phyloP scores from a whole-genome alignment of 2,113 vertebrate species.

The Crotalus viridis region DNA sequence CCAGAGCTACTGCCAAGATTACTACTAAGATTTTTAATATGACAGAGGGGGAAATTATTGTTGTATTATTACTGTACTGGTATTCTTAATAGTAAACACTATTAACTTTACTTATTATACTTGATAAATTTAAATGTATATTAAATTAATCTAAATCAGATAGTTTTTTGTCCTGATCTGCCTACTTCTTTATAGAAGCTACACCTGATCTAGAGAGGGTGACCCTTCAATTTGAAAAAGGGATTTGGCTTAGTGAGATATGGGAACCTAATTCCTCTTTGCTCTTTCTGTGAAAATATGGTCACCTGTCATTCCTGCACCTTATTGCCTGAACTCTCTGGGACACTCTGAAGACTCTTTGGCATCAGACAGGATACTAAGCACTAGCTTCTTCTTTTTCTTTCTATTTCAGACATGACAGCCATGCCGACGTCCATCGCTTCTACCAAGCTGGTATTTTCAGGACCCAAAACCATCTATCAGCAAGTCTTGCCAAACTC shows the following conservation, averaged over 20 bases:
- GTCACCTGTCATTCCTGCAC: neutral
- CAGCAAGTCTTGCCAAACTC: slow-evolving; percentile 55
- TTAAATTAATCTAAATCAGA: neutral
- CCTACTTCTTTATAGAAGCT: neutral
- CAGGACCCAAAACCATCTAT: slow-evolving; percentile 71
- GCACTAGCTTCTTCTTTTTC: neutral
- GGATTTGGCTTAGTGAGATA: neutral
- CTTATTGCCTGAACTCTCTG: neutral
- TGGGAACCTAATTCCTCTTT: neutral
- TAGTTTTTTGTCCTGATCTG: neutral
- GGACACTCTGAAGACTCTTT: neutral
- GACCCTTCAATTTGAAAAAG: neutral
- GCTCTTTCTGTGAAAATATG: neutral
- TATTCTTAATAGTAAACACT: neutral
- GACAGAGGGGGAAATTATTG: neutral
- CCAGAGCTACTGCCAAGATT: neutral
- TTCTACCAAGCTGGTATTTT: slow-evolving; percentile 74
- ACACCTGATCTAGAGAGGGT: neutral
- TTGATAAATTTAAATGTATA: neutral
- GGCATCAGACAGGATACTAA: neutral
- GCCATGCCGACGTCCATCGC: slow-evolving; percentile 72
- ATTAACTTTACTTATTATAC: neutral
- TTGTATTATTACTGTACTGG: neutral
- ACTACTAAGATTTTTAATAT: neutral
- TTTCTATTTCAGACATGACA: slow-evolving; percentile 54